These are phyloP conservation scores for Betta splendens DNA, from an alignment of 2,797 vertebrate genomes.

Conservation along the genomic window DNA sequence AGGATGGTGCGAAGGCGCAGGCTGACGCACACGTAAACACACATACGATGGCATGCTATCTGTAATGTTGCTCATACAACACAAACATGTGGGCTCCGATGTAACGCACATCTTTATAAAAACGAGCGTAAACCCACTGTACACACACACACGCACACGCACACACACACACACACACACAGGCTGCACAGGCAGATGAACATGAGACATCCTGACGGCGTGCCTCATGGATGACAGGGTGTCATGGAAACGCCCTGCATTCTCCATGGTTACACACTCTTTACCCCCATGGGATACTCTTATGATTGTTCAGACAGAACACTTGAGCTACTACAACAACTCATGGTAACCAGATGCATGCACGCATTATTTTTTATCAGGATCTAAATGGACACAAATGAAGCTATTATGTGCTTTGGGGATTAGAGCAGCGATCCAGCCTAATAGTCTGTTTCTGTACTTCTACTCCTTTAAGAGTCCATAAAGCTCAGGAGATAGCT, in stretches of 20 bases:
- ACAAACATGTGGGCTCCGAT: constrained; percentile 9
- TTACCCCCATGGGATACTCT: constrained; percentile 66
- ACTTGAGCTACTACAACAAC: constrained; percentile 64
- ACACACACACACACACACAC: constrained; percentile 23
- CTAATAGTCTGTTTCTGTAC: constrained; percentile 57
- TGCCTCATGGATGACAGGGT: constrained; percentile 68
- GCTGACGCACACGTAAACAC: constrained; percentile 43
- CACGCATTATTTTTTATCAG: constrained; percentile 58
- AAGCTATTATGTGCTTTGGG: constrained; percentile 69
- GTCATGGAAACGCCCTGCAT: constrained; percentile 77
- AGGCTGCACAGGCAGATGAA: constrained; percentile 56
- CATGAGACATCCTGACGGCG: constrained; percentile 66
- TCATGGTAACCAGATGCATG: constrained; percentile 32
- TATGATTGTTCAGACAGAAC: constrained; percentile 66
- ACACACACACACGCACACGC: neutral
- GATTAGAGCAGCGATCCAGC: constrained; percentile 66
- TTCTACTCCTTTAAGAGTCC: constrained; percentile 35
- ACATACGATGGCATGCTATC: constrained; percentile 23
- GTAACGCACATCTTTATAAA: constrained; percentile 8
- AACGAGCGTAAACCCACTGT: constrained; percentile 34
- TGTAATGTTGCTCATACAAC: constrained; percentile 19
- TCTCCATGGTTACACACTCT: constrained; percentile 78
- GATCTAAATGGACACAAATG: constrained; percentile 72
- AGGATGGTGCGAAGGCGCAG: constrained; percentile 28
- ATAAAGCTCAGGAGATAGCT: constrained; percentile 40